Conservation (phyloP, 2,113 vertebrate genomes). For the Pimephales promelas region DNA sequence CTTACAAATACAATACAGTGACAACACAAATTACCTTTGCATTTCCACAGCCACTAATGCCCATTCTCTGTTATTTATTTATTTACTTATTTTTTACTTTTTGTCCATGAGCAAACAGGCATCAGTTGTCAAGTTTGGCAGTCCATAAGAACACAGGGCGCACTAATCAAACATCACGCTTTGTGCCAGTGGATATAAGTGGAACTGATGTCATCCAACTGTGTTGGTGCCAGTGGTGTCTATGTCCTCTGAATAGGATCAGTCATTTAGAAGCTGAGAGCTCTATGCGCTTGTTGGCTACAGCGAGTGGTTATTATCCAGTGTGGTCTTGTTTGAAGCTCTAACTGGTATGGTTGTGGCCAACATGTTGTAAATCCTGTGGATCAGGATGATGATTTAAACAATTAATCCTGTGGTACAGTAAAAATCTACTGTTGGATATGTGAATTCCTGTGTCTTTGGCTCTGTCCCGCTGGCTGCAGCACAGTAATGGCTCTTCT, state of each 20-base stretch:
- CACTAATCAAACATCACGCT: slow-evolving; percentile 2
- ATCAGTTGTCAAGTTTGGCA: slow-evolving; percentile 3
- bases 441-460: not conserved
- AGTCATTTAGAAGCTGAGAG: slow-evolving; percentile 31
- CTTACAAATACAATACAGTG: not conserved
- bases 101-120: not conserved
- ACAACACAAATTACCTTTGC: not conserved
- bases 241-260: slow-evolving; percentile 31
- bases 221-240: slow-evolving; percentile 20
- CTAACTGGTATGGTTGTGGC: not conserved
- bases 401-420: slow-evolving; percentile 27
- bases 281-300: slow-evolving; percentile 23
- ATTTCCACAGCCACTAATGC: not conserved
- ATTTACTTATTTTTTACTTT: not conserved
- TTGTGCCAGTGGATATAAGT: slow-evolving; percentile 18
- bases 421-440: not conserved
- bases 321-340: slow-evolving; percentile 12
- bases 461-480: not conserved
- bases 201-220: not conserved
- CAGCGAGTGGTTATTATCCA: slow-evolving; percentile 1
- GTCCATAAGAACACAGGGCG: not conserved
- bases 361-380: slow-evolving; percentile 18
- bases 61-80: not conserved
- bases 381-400: slow-evolving; percentile 9
- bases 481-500: not conserved